phyloP scores from a whole-genome alignment of 2,113 vertebrate genomes.

The Plotosus lineatus region DNA sequence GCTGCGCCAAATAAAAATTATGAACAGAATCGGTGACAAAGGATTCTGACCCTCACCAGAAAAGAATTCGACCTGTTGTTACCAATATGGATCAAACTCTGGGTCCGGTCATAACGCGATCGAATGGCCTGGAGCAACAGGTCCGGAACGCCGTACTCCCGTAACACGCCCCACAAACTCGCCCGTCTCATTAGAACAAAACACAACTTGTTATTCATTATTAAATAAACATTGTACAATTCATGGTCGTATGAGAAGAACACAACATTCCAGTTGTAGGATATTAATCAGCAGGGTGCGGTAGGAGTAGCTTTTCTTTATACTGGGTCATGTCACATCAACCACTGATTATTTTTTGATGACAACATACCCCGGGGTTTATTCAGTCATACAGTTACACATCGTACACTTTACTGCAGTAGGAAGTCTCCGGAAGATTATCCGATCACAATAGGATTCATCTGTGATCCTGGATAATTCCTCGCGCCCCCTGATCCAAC shows the following conservation, averaged over 20 bases:
- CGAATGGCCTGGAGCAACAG: too few relatives aligned
- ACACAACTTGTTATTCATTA: neutral
- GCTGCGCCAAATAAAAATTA: too few relatives aligned
- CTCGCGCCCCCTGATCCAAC: neutral
- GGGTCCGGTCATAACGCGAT: too few relatives aligned
- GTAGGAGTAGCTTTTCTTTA: neutral
- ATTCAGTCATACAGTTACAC: neutral
- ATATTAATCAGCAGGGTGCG: neutral
- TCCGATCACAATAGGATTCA: neutral
- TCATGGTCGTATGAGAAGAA: neutral
- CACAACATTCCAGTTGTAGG: neutral
- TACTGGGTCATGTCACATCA: neutral
- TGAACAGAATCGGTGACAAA: too few relatives aligned
- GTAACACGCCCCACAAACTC: too few relatives aligned
- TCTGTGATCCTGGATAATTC: neutral
- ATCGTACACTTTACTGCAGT: neutral
- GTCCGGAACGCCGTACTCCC: too few relatives aligned
- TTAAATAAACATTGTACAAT: neutral
- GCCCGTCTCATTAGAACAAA: neutral
- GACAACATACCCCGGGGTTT: neutral
- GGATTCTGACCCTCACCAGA: too few relatives aligned
- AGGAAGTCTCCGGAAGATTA: neutral
- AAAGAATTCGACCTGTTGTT: too few relatives aligned
- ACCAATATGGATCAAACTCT: too few relatives aligned
- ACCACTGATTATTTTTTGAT: neutral